Percentiles rank a stretch among this genome's conserved stretches.
Conservation (phyloP, 35 echinoderm and acorn worm species). For the Chiridota heheva region DNA sequence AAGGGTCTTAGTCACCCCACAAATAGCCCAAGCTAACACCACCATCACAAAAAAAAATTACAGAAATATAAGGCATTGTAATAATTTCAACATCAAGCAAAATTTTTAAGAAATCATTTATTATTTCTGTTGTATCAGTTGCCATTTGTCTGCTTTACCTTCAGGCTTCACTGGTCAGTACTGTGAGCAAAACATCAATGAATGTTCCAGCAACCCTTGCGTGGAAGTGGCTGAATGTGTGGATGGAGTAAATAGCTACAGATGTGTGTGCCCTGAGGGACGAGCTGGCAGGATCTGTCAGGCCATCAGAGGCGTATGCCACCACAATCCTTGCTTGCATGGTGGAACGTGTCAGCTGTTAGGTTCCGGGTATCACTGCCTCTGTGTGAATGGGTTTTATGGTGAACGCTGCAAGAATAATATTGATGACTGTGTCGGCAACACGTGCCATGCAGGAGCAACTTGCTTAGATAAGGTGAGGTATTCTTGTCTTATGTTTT, state of each 20-base stretch:
- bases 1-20: too few species aligned
- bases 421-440: constrained; percentile 35
- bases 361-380: neutral
- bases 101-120: too few species aligned
- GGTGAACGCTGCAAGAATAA: constrained; percentile 17
- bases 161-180: constrained; percentile 36
- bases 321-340: too few species aligned
- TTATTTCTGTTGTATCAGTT: too few species aligned
- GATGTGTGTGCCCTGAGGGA: constrained; percentile 57
- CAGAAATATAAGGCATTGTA: too few species aligned
- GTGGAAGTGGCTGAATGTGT: constrained; percentile 42
- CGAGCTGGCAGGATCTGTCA: neutral
- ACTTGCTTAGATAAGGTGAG: neutral
- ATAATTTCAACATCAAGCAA: too few species aligned
- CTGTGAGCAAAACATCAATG: constrained; percentile 49
- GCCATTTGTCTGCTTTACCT: too few species aligned
- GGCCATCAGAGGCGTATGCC: too few species aligned
- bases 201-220: constrained; percentile 57
- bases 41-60: too few species aligned
- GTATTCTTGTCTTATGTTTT: too few species aligned
- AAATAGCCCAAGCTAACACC: too few species aligned
- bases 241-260: constrained; percentile 38
- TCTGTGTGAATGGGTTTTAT: neutral
- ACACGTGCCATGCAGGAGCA: constrained; percentile 1
- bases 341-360: too few species aligned